phyloP scores from a whole-genome alignment of 2,113 vertebrate genomes.

The Colossoma macropomum region DNA sequence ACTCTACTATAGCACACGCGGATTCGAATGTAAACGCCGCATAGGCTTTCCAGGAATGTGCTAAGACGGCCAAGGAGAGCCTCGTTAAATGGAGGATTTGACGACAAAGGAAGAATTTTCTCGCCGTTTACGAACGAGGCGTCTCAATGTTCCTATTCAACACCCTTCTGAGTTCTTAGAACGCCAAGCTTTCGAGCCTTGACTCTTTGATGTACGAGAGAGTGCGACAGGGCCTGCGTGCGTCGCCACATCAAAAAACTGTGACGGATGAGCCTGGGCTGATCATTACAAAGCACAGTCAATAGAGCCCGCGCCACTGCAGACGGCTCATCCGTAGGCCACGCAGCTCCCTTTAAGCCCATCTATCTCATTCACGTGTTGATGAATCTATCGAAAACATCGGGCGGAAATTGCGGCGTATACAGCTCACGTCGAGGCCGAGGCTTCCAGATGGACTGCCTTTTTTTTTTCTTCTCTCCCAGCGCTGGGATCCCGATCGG shows the following conservation, averaged over 20 bases:
- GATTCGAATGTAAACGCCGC: conserved; percentile 24
- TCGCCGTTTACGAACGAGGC: background rate
- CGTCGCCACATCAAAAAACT: conserved; percentile 55
- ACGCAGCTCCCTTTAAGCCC: conserved; percentile 59
- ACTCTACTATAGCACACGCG: background rate
- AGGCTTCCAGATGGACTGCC: conserved; percentile 13
- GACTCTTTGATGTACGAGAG: conserved; percentile 68
- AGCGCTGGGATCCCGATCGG: conserved; percentile 23
- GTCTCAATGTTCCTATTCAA: conserved; percentile 44
- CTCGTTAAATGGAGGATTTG: conserved; percentile 47
- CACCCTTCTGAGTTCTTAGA: conserved; percentile 60
- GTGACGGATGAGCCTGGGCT: conserved; percentile 70
- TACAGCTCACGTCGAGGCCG: conserved; percentile 26
- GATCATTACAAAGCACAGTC: conserved; percentile 68
- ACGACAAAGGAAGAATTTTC: conserved; percentile 46
- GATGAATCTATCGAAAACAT: conserved; percentile 68
- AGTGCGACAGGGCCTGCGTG: conserved; percentile 46
- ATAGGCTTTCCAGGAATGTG: background rate
- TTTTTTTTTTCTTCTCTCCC: conserved; percentile 25
- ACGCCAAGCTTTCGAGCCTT: conserved; percentile 58
- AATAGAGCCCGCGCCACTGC: conserved; percentile 43
- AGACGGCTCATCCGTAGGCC: conserved; percentile 49
- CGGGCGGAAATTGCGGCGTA: conserved; percentile 45
- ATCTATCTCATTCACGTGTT: conserved; percentile 70
- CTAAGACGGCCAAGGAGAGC: background rate